These are phyloP conservation scores for Drosophila erecta DNA, from an alignment of 1,140 invertebrate species.

Conservation along the genomic window DNA sequence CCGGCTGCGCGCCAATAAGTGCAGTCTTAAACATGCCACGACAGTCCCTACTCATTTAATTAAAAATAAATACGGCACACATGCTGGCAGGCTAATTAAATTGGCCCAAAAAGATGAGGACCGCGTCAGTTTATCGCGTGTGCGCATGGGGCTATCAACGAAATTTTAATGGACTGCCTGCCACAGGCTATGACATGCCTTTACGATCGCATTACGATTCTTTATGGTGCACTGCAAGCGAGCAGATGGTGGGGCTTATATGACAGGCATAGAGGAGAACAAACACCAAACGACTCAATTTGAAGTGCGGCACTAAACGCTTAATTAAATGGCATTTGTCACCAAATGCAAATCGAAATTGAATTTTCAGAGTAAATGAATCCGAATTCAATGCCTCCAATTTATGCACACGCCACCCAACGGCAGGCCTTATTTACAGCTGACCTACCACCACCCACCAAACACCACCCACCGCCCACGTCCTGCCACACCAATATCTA, in stretches of 20 bases:
- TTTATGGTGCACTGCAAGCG: conserved; percentile 41
- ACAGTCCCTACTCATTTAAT: conserved; percentile 53
- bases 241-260: conserved; percentile 33
- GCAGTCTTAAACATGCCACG: conserved; percentile 40
- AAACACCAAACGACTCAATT: conserved; percentile 29
- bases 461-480: neutral
- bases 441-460: neutral
- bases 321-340: conserved; percentile 70
- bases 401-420: conserved; percentile 20
- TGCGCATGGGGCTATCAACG: conserved; percentile 57
- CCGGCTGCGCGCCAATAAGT: conserved; percentile 19
- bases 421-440: conserved; percentile 48
- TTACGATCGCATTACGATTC: conserved; percentile 63
- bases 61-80: conserved; percentile 31
- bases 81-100: conserved; percentile 57
- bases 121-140: conserved; percentile 33
- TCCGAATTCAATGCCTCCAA: conserved; percentile 34
- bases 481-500: conserved; percentile 39
- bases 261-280: conserved; percentile 21
- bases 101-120: conserved; percentile 21
- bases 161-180: conserved; percentile 70
- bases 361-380: conserved; percentile 48
- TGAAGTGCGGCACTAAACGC: conserved; percentile 43
- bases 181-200: conserved; percentile 54
- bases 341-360: conserved; percentile 45